Percentiles rank a stretch among this genome's conserved stretches.
phyloP scores from a whole-genome alignment of 2,888 invertebrate genomes.

The Hartigia nigra region DNA sequence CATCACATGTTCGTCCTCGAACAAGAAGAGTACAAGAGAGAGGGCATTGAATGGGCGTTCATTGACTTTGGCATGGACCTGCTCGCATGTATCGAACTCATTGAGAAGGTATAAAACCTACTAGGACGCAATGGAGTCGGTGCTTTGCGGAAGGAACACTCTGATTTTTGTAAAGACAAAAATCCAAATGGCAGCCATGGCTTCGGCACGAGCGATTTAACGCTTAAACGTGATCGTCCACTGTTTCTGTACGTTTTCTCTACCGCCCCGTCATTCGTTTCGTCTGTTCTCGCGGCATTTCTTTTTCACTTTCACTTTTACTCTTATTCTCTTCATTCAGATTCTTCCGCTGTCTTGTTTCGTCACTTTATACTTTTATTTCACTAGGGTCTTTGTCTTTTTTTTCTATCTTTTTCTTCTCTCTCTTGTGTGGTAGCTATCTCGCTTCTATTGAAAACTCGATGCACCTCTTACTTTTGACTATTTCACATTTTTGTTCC shows the following conservation, averaged over 20 bases:
- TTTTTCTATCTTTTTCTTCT: background rate
- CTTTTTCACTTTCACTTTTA: slow-evolving; percentile 17
- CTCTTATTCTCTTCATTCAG: slow-evolving; percentile 17
- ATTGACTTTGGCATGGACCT: slow-evolving; percentile 96
- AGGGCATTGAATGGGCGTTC: slow-evolving; percentile 93
- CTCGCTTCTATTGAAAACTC: background rate
- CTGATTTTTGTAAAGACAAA: slow-evolving; percentile 1
- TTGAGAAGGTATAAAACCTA: slow-evolving; percentile 81
- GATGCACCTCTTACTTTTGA: background rate
- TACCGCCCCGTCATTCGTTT: slow-evolving; percentile 26
- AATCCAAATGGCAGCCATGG: slow-evolving; percentile 17
- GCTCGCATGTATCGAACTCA: slow-evolving; percentile 94
- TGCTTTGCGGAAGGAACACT: background rate
- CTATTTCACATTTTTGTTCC: background rate
- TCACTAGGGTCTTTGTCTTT: background rate
- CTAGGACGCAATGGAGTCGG: slow-evolving; percentile 9
- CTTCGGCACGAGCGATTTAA: slow-evolving; percentile 25
- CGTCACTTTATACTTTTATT: background rate
- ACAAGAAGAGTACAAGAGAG: slow-evolving; percentile 92
- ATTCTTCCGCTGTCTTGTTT: background rate
- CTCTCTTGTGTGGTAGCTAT: background rate
- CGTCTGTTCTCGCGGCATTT: slow-evolving; percentile 14
- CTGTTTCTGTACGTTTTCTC: slow-evolving; percentile 37
- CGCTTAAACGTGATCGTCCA: slow-evolving; percentile 47
- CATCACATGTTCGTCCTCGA: slow-evolving; percentile 95